Evolutionary conservation across 2,888 invertebrate species (phyloP).

Genomic region (Lapara coniferarum): DNA sequence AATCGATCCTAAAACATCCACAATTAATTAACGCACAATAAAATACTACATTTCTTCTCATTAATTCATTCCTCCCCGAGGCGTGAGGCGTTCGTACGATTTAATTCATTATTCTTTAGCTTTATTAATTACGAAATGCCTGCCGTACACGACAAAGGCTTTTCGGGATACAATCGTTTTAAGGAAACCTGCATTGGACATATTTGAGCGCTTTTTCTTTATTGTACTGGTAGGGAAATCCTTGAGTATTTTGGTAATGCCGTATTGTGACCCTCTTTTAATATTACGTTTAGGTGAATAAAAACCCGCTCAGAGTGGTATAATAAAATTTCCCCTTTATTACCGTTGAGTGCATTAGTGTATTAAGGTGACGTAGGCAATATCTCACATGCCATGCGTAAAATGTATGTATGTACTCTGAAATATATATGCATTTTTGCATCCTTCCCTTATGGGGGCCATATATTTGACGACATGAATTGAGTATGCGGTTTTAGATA

Average conservation of each 20-base stretch:
- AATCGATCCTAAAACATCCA: background rate
- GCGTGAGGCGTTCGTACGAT: background rate
- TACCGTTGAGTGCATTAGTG: slow-evolving; percentile 55
- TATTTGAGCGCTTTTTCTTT: slow-evolving; percentile 20
- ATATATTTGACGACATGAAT: no score
- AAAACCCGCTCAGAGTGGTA: slow-evolving; percentile 28
- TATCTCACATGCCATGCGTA: slow-evolving; percentile 42
- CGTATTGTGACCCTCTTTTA: slow-evolving; percentile 37
- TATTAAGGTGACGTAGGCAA: slow-evolving; percentile 53
- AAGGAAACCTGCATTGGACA: background rate
- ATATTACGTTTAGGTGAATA: slow-evolving; percentile 38
- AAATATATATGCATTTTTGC: no score
- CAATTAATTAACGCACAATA: background rate
- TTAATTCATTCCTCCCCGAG: background rate
- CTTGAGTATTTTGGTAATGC: slow-evolving; percentile 28
- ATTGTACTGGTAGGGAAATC: slow-evolving; percentile 13
- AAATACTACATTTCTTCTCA: background rate
- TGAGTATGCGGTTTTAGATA: no score
- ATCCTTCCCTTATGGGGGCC: no score
- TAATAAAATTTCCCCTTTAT: slow-evolving; percentile 50
- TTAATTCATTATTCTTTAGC: background rate
- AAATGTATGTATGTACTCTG: slow-evolving; percentile 17
- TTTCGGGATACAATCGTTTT: background rate
- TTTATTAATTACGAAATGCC: background rate
- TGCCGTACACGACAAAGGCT: background rate